These are phyloP conservation scores for Margaritifera margaritifera DNA, from an alignment of 2,888 invertebrate genomes.

Conservation along the genomic window DNA sequence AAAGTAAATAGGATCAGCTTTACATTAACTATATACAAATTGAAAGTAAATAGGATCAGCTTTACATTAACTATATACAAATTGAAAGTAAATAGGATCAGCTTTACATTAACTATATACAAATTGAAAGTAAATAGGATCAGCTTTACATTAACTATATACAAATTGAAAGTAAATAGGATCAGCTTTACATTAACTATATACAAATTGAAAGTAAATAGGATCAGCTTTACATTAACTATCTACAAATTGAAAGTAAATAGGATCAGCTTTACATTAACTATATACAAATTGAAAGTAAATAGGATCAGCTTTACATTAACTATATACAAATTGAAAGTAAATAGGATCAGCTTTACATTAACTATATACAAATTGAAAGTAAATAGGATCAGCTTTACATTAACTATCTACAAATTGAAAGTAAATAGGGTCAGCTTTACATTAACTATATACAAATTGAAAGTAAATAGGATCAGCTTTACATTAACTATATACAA, in stretches of 20 bases:
- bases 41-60: conserved; percentile 4
- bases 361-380: conserved; percentile 51
- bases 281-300: too few species aligned
- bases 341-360: conserved; percentile 12
- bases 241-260: conserved; percentile 78
- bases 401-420: conserved; percentile 81
- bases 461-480: conserved; percentile 4
- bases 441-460: conserved; percentile 84
- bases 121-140: too few species aligned
- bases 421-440: conserved; percentile 84
- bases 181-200: conserved; percentile 90
- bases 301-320: too few species aligned
- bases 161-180: conserved; percentile 68
- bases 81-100: too few species aligned
- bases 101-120: too few species aligned
- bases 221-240: conserved; percentile 87
- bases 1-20: conserved; percentile 84
- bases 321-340: too few species aligned
- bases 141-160: conserved; percentile 56
- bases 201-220: conserved; percentile 77
- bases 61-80: too few species aligned
- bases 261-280: too few species aligned
- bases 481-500: too few species aligned
- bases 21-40: conserved; percentile 84
- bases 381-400: conserved; percentile 84